phyloP scores from a whole-genome alignment of 1,140 invertebrate species.

The Trichogramma pretiosum region DNA sequence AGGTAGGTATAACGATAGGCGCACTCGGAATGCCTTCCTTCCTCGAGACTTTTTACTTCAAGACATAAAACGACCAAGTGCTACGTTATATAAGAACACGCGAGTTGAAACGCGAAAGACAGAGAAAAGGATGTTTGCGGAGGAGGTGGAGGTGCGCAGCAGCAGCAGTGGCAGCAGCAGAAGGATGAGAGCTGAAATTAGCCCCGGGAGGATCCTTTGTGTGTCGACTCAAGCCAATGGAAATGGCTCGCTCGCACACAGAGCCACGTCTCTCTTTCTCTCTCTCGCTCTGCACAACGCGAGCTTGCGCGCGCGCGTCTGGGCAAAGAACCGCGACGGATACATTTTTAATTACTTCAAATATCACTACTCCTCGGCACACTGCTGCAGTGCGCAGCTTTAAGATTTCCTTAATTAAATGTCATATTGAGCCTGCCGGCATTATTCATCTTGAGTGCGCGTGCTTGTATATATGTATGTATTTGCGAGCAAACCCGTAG shows the following conservation, averaged over 20 bases:
- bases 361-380: constrained; percentile 35
- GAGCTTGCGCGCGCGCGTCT: too few species aligned
- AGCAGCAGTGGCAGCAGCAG: constrained; percentile 10
- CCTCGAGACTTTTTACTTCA: too few species aligned
- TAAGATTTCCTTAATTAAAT: constrained; percentile 45
- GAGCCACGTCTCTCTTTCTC: too few species aligned
- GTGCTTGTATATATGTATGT: too few species aligned
- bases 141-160: constrained; percentile 8
- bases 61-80: too few species aligned
- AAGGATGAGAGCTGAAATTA: constrained; percentile 32
- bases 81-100: constrained; percentile 12
- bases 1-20: too few species aligned
- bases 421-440: constrained; percentile 36
- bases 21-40: too few species aligned
- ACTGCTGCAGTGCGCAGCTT: too few species aligned
- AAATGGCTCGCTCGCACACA: constrained; percentile 34
- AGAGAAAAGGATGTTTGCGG: constrained; percentile 18
- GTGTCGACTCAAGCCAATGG: constrained; percentile 26
- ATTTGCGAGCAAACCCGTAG: too few species aligned
- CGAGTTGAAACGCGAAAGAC: constrained; percentile 13
- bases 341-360: constrained; percentile 48
- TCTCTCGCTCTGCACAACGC: too few species aligned
- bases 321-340: constrained; percentile 44
- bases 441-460: too few species aligned
- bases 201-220: constrained; percentile 40